These are phyloP conservation scores for Flabesymbios commensalis DNA, from an alignment of 2,888 invertebrate genomes.

Conservation along the genomic window DNA sequence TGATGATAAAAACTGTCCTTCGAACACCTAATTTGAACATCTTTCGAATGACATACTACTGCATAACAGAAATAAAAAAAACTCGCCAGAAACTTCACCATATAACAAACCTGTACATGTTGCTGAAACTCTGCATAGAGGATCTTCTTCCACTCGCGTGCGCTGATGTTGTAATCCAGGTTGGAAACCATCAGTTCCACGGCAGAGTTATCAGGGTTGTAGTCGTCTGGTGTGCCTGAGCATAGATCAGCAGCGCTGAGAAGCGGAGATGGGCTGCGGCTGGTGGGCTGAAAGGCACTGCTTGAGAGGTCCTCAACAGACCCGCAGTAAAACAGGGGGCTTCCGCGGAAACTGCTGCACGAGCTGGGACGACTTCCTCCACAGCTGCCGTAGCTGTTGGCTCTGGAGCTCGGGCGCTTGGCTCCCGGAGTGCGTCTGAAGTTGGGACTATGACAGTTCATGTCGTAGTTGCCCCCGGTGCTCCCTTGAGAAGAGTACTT, in stretches of 20 bases:
- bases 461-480: too few relatives aligned
- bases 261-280: not conserved
- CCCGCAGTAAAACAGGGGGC: too few relatives aligned
- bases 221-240: not conserved
- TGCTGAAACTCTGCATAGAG: slow-evolving; percentile 70
- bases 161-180: slow-evolving; percentile 73
- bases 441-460: not conserved
- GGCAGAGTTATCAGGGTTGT: not conserved
- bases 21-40: too few relatives aligned
- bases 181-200: slow-evolving; percentile 67
- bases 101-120: slow-evolving; percentile 67
- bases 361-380: too few relatives aligned
- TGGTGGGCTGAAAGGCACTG: not conserved
- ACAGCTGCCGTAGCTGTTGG: not conserved
- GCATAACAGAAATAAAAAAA: too few relatives aligned
- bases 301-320: too few relatives aligned
- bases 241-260: not conserved
- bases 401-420: slow-evolving; percentile 19
- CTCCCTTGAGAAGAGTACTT: too few relatives aligned
- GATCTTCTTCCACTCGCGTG: slow-evolving; percentile 71
- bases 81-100: too few relatives aligned
- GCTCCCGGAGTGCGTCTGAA: slow-evolving; percentile 39
- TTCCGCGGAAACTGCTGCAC: too few relatives aligned
- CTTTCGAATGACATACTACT: too few relatives aligned
- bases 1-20: too few relatives aligned